Base-by-base conservation (phyloP, 1,140 invertebrate species). In the Euschistus heros region DNA sequence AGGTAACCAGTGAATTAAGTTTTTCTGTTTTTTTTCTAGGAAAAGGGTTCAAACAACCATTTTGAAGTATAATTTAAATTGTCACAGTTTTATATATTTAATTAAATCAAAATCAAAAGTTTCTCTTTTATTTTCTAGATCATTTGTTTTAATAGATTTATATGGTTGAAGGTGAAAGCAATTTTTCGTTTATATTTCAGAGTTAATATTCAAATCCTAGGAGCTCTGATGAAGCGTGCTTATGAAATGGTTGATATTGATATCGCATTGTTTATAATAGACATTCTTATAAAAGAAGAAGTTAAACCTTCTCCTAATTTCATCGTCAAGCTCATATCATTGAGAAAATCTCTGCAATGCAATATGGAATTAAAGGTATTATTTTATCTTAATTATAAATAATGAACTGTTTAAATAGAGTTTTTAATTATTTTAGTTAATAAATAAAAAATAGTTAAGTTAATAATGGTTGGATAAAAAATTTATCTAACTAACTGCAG, bases 111-210 rank as follows among this genome's bases (percentile, higher is more conserved):
- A 44, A 10, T 44, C 42, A 44, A 44, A 44, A 44, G 17, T 44
- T 7, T 44, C 7, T 44, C 17, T 44, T 44, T 44, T 44, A 44
- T 44, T 44, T 10, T 44, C 17, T 44, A 44, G 17, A 44, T 7
- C 7, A 2, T 47, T 18, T 15, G 18, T 4, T 47, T 47, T n/a
- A 47, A 13, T 18, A 5, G 18, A 20, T 50, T 50, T 6, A 50
- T 13, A 0, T 18, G 6, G n/a, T 50, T 50, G 8, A 18, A 4
- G 1, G n/a, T 50, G 2, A 50, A 6, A 20, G 2, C 2, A 50
- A 18, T 22, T 50, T 22, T 50, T 22, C n/a, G n/a, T 50, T 50
- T 50, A 50, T 14, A 47, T 57, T 57, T 57, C 54, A 57, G 54
- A 26, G 20, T 57, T 6, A 57, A 57, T 57, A 57, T 24, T 57